Conservation (phyloP, 2,797 vertebrate species). For the Artibeus jamaicensis region DNA sequence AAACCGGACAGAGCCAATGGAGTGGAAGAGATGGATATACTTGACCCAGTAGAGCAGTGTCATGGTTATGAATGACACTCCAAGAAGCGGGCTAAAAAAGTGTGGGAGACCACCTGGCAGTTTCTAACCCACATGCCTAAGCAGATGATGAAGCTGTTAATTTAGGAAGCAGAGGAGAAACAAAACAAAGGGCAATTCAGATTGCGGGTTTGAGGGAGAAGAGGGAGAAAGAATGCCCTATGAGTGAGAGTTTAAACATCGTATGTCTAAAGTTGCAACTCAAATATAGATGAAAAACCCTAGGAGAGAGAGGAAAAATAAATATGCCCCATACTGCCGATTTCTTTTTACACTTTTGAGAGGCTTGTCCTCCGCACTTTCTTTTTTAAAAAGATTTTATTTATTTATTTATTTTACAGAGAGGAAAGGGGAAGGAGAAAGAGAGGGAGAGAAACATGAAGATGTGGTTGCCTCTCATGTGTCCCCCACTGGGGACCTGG, state of each 20-base stretch:
- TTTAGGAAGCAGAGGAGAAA: neutral
- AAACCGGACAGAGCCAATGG: neutral
- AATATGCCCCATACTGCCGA: neutral
- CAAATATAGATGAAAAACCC: neutral
- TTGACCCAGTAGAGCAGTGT: neutral
- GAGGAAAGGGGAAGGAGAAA: no score
- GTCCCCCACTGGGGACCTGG: no score
- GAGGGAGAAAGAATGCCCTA: neutral
- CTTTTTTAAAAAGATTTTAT: neutral
- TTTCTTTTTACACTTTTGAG: neutral
- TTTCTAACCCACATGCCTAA: neutral
- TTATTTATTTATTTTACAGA: no score
- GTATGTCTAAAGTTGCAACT: neutral
- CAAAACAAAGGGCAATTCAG: neutral
- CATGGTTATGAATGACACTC: neutral
- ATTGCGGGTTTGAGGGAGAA: neutral
- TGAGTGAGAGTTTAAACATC: neutral
- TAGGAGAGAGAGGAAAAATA: neutral
- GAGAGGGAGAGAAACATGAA: no score
- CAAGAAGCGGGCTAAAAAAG: neutral
- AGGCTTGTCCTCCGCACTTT: neutral
- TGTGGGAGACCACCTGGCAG: neutral
- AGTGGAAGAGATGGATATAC: slow-evolving; percentile 6
- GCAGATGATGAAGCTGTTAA: neutral
- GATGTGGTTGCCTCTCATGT: no score